A percentile compares a stretch with the other conserved stretches of the same genome.
Evolutionary conservation across 1,140 invertebrate species (phyloP).

Genomic region (Diorhabda sublineata): DNA sequence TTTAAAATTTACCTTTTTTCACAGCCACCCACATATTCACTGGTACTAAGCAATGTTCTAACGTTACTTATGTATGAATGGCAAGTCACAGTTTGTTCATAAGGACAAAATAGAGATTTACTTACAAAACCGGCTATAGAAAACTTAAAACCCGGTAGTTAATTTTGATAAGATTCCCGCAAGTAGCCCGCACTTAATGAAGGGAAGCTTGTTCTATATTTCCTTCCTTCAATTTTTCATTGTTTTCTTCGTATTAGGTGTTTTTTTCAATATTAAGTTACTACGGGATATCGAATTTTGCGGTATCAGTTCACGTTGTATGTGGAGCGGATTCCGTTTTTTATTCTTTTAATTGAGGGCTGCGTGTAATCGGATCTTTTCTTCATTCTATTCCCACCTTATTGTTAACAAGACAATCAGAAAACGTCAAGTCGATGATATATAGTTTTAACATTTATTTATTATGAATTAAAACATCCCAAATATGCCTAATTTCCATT

Average conservation of each 20-base stretch:
- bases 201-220: slow-evolving; percentile 11
- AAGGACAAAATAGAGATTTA: slow-evolving; percentile 36
- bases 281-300: slow-evolving; percentile 20
- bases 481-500: too few relatives aligned
- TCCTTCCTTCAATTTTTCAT: slow-evolving; percentile 19
- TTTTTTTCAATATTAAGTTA: slow-evolving; percentile 20
- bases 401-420: too few relatives aligned
- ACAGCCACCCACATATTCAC: slow-evolving; percentile 19
- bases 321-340: background rate
- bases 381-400: too few relatives aligned
- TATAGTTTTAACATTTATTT: too few relatives aligned
- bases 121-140: slow-evolving; percentile 31
- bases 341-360: background rate
- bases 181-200: background rate
- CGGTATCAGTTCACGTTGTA: slow-evolving; percentile 6
- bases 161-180: slow-evolving; percentile 21
- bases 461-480: too few relatives aligned
- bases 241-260: slow-evolving; percentile 19
- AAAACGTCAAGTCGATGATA: too few relatives aligned
- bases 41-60: slow-evolving; percentile 22
- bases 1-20: background rate
- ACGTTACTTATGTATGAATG: slow-evolving; percentile 32
- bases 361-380: too few relatives aligned
- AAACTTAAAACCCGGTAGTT: slow-evolving; percentile 30
- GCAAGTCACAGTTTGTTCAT: slow-evolving; percentile 32